These are phyloP conservation scores for Trilocha varians DNA, from an alignment of 2,888 invertebrate species.

Conservation along the genomic window DNA sequence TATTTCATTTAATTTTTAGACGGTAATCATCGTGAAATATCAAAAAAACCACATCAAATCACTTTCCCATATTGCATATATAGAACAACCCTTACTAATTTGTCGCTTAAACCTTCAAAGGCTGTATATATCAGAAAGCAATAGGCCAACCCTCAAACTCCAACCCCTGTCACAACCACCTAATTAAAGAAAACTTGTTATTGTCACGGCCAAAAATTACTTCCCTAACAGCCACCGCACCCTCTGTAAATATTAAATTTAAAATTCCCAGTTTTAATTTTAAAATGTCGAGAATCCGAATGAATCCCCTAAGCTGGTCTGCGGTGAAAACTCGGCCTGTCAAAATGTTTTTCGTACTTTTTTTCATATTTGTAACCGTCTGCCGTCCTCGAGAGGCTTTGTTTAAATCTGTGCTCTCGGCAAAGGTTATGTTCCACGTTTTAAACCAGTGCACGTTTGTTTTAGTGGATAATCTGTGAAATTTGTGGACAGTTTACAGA, in stretches of 20 bases:
- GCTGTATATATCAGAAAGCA: neutral
- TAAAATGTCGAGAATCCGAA: conserved; percentile 26
- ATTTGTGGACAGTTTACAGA: neutral
- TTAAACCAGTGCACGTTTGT: neutral
- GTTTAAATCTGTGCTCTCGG: neutral
- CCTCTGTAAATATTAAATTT: conserved; percentile 19
- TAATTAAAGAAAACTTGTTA: neutral
- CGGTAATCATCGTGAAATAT: too few relatives aligned
- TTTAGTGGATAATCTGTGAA: neutral
- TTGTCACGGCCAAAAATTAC: neutral
- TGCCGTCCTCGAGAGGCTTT: neutral
- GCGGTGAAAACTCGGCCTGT: conserved; percentile 7
- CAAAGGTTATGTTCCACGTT: neutral
- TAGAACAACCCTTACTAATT: too few relatives aligned
- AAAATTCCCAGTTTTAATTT: conserved; percentile 19
- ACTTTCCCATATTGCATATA: too few relatives aligned
- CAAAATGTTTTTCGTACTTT: conserved; percentile 3
- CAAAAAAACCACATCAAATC: too few relatives aligned
- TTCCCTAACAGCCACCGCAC: neutral
- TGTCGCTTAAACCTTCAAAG: neutral
- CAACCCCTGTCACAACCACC: neutral
- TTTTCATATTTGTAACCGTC: neutral
- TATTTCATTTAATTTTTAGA: too few relatives aligned
- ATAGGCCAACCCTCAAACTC: neutral
- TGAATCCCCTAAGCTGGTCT: conserved; percentile 21